These are phyloP conservation scores for Potamarius usumacintae DNA, from an alignment of 2,113 vertebrate genomes.

Conservation along the genomic window DNA sequence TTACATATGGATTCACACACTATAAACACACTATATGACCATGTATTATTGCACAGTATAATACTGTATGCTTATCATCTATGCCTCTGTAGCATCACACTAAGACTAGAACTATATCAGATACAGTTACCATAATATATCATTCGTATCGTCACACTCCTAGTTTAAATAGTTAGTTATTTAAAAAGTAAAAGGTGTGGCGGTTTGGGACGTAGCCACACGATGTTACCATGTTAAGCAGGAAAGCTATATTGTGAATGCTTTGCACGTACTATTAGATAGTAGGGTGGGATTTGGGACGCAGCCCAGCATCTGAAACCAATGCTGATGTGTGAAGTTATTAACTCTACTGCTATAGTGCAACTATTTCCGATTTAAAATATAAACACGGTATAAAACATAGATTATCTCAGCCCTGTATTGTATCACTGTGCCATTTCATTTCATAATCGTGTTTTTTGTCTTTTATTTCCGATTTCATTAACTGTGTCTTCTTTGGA, in stretches of 20 bases:
- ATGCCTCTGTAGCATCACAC: background rate
- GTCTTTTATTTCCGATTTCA: background rate
- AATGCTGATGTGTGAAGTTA: background rate
- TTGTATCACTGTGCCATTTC: slow-evolving; percentile 2
- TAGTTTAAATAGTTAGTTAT: background rate
- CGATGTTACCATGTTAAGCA: background rate
- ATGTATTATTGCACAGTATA: background rate
- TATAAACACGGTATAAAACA: background rate
- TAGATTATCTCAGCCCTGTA: background rate
- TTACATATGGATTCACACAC: background rate
- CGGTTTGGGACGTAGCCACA: background rate
- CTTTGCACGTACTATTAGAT: slow-evolving; percentile 2
- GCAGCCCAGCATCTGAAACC: background rate
- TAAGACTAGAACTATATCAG: background rate
- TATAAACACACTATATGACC: too few species aligned
- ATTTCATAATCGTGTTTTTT: background rate
- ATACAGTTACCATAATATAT: background rate
- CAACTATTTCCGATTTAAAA: background rate
- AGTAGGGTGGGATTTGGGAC: background rate
- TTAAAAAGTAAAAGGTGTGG: background rate
- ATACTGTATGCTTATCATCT: slow-evolving; percentile 1
- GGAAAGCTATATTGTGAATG: background rate
- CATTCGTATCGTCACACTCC: background rate
- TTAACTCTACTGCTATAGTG: background rate
- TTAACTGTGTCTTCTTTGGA: background rate